Evolutionary conservation across 2,888 invertebrate species (phyloP), one percentile per base, ranked within the genome.

Genomic region (Acholoe squamosa): DNA sequence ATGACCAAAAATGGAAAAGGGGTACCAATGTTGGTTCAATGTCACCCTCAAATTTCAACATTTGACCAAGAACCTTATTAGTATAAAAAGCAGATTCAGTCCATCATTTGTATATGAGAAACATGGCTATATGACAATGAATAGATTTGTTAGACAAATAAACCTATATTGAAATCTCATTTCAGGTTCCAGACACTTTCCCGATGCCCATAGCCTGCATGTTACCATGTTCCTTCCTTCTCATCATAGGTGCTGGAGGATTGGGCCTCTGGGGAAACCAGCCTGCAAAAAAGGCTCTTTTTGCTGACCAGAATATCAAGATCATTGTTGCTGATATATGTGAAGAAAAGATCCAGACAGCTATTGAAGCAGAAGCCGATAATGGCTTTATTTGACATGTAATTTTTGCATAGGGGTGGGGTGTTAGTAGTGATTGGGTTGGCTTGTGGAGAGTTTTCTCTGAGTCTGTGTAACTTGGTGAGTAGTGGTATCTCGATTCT

Each of bases 171-270:
- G n/a, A n/a, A n/a, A n/a, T n/a, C n/a, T n/a, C n/a, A n/a, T n/a
- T n/a, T n/a, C 43, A 80, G 80, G 80, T 80, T 12, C 80, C 80
- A 34, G 80, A 14, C 14, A 80, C 10, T n/a, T 14, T 80, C 5
- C 80, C 80, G 7, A 14, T 80, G 25, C 33, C 10, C 16, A n/a
- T 80, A 16, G 80, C 80, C 33, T 31, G 80, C 43, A 14, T 80
- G 31, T 33, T 80, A 12, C 80, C 80, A 14, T 80, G 80, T 31
- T 80, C 80, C 7, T 31, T 31, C n/a, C 19, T 80, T 10, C 80
- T 80, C 33, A 3, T 31, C 10, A 80, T 80, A 31, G 80, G 80
- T 19, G 80, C 80, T 16, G 80, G 80, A 31, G 80, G 80, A 10
- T 33, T 80, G 10, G 80, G 80, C 33, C 80, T 31, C 12, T 80